These are phyloP conservation scores for Forbesichthys papilliferus DNA, from an alignment of 2,113 vertebrate species.

Conservation along the genomic window DNA sequence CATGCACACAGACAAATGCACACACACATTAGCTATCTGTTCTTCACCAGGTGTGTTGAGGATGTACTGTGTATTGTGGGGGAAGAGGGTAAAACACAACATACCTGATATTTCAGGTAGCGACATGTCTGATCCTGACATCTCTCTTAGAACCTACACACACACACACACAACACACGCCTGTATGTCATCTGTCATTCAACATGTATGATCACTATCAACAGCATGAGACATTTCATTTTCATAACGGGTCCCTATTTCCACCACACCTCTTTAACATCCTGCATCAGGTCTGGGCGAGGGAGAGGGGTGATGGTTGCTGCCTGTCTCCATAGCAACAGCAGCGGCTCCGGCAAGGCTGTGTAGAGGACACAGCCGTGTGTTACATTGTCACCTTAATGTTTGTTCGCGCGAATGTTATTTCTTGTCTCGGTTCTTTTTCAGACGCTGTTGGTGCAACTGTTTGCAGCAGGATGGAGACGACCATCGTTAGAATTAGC, in stretches of 20 bases:
- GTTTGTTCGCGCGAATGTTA: neutral
- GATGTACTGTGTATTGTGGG: neutral
- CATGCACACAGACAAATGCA: neutral
- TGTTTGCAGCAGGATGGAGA: too few relatives aligned
- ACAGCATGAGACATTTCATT: neutral
- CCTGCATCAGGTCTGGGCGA: conserved; percentile 26
- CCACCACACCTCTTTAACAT: conserved; percentile 11
- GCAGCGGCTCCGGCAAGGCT: conserved; percentile 63
- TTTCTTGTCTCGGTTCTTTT: neutral
- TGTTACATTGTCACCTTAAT: neutral
- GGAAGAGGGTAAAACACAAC: neutral
- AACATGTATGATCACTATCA: neutral
- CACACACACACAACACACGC: conserved; percentile 15
- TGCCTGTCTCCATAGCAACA: conserved; percentile 64
- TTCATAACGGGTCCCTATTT: neutral
- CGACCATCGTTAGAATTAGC: too few relatives aligned
- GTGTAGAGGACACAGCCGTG: neutral
- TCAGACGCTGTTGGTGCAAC: neutral
- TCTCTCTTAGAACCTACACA: conserved; percentile 40
- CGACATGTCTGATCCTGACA: conserved; percentile 22
- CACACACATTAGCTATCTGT: neutral
- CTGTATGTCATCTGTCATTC: neutral
- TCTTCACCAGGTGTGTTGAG: neutral
- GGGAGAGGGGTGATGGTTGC: conserved; percentile 45
- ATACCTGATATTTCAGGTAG: conserved; percentile 52